A percentile compares a stretch with the other conserved stretches of the same genome.
phyloP scores from a whole-genome alignment of 1,140 invertebrate genomes.

The Aradophagus sp. region DNA sequence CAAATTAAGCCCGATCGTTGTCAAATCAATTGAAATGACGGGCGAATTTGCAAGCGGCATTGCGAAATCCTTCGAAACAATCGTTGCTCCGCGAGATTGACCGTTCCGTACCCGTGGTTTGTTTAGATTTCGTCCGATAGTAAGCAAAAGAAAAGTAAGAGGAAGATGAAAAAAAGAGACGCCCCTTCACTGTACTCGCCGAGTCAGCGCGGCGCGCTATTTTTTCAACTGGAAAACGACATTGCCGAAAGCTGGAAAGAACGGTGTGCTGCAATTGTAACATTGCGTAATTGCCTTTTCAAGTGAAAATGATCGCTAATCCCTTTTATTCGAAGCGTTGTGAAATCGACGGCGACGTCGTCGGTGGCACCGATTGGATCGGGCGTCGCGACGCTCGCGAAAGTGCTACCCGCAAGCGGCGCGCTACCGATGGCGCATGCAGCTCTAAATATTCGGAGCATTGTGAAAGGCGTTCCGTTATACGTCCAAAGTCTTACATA shows the following conservation, averaged over 20 bases:
- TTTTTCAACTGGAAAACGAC: constrained; percentile 11
- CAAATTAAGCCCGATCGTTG: constrained; percentile 17
- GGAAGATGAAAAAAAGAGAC: no score
- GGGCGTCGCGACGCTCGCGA: no score
- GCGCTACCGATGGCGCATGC: no score
- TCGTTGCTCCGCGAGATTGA: constrained; percentile 27
- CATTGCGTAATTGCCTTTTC: constrained; percentile 21
- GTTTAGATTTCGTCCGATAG: constrained; percentile 10
- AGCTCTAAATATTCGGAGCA: no score
- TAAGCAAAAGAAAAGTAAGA: background rate
- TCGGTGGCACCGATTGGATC: no score
- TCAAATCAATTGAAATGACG: constrained; percentile 42
- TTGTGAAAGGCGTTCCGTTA: no score
- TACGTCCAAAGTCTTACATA: no score
- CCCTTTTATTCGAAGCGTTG: no score
- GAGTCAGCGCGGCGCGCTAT: constrained; percentile 1
- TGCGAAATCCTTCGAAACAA: constrained; percentile 25
- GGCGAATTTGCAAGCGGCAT: constrained; percentile 34
- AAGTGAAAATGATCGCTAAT: constrained; percentile 19
- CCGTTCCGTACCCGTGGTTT: constrained; percentile 5
- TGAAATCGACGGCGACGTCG: no score
- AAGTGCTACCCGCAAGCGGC: no score
- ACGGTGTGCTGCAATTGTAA: constrained; percentile 3
- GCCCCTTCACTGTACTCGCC: constrained; percentile 5
- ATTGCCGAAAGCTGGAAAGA: constrained; percentile 11